Percentiles rank a stretch among this genome's conserved stretches.
phyloP scores from a whole-genome alignment of 2,888 invertebrate genomes.

The Hypomecis punctinalis region DNA sequence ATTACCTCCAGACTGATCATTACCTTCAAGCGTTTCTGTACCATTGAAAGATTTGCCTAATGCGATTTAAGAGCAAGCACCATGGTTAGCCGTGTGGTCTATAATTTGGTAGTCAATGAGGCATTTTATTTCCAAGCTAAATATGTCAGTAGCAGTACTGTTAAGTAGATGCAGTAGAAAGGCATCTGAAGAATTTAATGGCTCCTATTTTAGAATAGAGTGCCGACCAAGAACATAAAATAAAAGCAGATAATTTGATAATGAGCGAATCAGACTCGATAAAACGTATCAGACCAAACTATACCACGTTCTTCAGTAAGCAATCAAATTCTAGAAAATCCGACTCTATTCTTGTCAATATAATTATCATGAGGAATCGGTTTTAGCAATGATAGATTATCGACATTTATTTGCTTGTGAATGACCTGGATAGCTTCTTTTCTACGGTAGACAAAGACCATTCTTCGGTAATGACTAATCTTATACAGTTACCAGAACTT shows the following conservation, averaged over 20 bases:
- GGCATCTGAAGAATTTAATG: slow-evolving; percentile 17
- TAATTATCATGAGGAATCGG: no score
- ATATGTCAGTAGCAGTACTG: slow-evolving; percentile 41
- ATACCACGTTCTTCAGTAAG: not conserved
- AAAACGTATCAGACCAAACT: not conserved
- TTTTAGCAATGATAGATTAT: no score
- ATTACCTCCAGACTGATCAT: slow-evolving; percentile 48
- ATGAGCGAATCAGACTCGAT: not conserved
- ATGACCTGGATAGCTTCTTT: not conserved
- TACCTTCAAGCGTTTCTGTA: slow-evolving; percentile 63
- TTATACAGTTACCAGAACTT: slow-evolving; percentile 54
- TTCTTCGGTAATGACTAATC: slow-evolving; percentile 50
- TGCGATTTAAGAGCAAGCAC: slow-evolving; percentile 65
- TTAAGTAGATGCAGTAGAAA: slow-evolving; percentile 38
- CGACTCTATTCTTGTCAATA: no score
- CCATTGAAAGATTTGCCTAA: slow-evolving; percentile 66
- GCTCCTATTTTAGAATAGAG: slow-evolving; percentile 3
- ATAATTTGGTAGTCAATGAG: slow-evolving; percentile 74
- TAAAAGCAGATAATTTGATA: slow-evolving; percentile 2
- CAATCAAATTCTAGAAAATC: no score
- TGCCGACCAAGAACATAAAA: not conserved
- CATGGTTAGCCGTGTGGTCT: slow-evolving; percentile 45
- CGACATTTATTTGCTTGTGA: no score
- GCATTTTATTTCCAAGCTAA: slow-evolving; percentile 58
- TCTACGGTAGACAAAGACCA: not conserved